Evolutionary conservation across 2,888 invertebrate species (phyloP).

Genomic region (Noctua fimbriata): DNA sequence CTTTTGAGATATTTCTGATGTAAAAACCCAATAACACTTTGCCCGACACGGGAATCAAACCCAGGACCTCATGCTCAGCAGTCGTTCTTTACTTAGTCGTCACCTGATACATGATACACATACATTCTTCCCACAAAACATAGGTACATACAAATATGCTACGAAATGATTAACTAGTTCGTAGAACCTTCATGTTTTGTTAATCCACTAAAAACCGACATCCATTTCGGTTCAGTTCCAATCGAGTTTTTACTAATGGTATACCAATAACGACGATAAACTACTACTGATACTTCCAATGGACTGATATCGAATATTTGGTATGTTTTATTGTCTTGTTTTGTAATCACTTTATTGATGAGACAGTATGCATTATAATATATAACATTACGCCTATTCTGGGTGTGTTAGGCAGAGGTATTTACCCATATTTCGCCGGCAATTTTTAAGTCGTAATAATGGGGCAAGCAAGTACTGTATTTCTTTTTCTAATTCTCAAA

Average conservation of each 20-base stretch:
- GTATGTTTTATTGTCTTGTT: background rate
- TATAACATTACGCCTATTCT: background rate
- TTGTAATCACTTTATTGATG: background rate
- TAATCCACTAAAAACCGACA: slow-evolving; percentile 12
- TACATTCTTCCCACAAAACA: background rate
- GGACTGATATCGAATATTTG: background rate
- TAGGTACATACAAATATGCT: background rate
- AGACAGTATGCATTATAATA: background rate
- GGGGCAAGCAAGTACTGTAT: background rate
- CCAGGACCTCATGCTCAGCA: too few relatives aligned
- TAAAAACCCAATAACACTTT: too few relatives aligned
- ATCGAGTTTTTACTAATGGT: slow-evolving; percentile 26
- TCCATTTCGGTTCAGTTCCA: slow-evolving; percentile 3
- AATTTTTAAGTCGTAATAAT: background rate
- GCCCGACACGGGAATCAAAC: too few relatives aligned
- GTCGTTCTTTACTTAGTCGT: too few relatives aligned
- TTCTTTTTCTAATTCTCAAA: background rate
- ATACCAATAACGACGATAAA: slow-evolving; percentile 12
- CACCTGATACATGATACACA: too few relatives aligned
- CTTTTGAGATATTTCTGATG: too few relatives aligned
- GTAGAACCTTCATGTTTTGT: background rate
- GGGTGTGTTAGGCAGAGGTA: background rate
- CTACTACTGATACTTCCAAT: background rate
- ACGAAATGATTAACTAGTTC: background rate
- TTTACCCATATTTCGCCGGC: background rate